These are phyloP conservation scores for Platygyra sinensis DNA, from an alignment of 64 coral and sea anemone genomes.

Conservation along the genomic window DNA sequence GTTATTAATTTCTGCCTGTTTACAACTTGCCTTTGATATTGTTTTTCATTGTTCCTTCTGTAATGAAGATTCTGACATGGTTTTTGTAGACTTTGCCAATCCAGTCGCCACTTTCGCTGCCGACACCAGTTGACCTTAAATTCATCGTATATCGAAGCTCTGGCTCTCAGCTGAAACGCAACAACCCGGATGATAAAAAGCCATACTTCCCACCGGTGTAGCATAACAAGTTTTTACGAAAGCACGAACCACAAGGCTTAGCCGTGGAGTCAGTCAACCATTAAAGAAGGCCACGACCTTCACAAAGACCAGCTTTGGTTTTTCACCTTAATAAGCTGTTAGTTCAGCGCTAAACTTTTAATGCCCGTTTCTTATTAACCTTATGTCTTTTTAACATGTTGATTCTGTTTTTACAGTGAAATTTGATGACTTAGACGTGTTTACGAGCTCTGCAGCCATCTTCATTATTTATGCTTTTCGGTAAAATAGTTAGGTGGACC, in stretches of 20 bases:
- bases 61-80: slow-evolving; percentile 21
- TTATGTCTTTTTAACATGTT: neutral
- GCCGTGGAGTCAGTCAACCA: neutral
- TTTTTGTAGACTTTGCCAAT: slow-evolving; percentile 24
- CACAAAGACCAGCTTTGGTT: neutral
- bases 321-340: neutral
- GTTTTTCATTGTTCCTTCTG: slow-evolving; percentile 8
- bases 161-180: neutral
- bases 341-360: neutral
- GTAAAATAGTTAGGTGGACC: slow-evolving; percentile 1
- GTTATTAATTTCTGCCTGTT: neutral
- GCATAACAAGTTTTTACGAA: slow-evolving; percentile 15
- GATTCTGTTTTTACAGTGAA: too few relatives aligned
- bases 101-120: slow-evolving; percentile 33
- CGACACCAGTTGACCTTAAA: slow-evolving; percentile 44
- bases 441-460: too few relatives aligned
- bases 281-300: neutral
- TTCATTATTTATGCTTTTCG: slow-evolving; percentile 25
- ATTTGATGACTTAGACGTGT: too few relatives aligned
- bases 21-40: slow-evolving; percentile 14
- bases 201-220: neutral
- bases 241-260: neutral
- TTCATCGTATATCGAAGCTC: slow-evolving; percentile 12
- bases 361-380: neutral
- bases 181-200: neutral